These are phyloP conservation scores for Trigoniulus corallinus DNA, from an alignment of 1,140 invertebrate genomes.

Conservation along the genomic window DNA sequence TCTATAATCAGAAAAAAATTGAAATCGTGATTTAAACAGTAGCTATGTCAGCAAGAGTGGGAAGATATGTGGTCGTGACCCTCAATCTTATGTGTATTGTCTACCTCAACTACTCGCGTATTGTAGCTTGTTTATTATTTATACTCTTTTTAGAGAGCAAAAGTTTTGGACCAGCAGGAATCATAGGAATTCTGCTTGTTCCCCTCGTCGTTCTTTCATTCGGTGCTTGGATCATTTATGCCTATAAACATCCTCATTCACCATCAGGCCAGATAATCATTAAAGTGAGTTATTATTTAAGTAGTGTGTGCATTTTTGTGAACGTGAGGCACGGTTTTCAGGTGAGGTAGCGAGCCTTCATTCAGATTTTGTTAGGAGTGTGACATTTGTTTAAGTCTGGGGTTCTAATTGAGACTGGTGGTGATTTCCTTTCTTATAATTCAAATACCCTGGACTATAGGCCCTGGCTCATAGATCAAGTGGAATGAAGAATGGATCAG, in stretches of 20 bases:
- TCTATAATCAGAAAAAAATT: too few relatives aligned
- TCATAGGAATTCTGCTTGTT: conserved; percentile 48
- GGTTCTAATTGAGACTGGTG: background rate
- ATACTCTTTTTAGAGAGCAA: too few relatives aligned
- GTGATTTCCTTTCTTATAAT: background rate
- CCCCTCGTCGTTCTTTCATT: conserved; percentile 32
- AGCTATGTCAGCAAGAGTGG: too few relatives aligned
- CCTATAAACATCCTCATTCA: conserved; percentile 88
- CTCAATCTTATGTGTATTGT: too few relatives aligned
- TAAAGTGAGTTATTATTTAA: conserved; percentile 68
- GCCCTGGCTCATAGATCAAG: too few relatives aligned
- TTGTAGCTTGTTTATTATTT: too few relatives aligned
- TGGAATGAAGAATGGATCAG: too few relatives aligned
- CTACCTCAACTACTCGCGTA: too few relatives aligned
- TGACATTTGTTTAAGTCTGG: background rate
- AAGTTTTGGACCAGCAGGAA: conserved; percentile 32
- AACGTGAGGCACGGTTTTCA: background rate
- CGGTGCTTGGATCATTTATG: conserved; percentile 68
- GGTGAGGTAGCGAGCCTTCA: background rate
- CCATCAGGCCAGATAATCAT: conserved; percentile 90
- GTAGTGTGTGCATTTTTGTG: background rate
- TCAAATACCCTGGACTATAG: too few relatives aligned
- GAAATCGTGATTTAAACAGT: too few relatives aligned
- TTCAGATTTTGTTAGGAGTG: background rate
- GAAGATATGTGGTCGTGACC: too few relatives aligned